Percentiles rank a stretch among this genome's conserved stretches.
These are phyloP conservation scores for Sturnus vulgaris DNA, from an alignment of 2,113 vertebrate species.

Conservation along the genomic window DNA sequence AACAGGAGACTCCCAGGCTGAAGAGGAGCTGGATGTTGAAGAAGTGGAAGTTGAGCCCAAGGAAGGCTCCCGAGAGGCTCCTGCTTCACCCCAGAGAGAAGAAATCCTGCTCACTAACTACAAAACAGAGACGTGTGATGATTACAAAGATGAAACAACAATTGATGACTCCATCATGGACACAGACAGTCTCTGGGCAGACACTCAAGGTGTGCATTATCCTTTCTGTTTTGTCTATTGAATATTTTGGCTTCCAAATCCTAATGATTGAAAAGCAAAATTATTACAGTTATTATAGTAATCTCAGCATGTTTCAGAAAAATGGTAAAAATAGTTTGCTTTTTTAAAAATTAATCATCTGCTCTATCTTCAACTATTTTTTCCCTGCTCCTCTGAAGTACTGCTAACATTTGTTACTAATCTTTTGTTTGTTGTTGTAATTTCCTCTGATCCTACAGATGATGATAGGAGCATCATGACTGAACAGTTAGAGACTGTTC, in stretches of 20 bases:
- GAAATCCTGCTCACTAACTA: slow-evolving; percentile 79
- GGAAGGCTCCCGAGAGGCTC: slow-evolving; percentile 77
- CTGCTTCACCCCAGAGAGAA: slow-evolving; percentile 75
- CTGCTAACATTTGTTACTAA: slow-evolving; percentile 66
- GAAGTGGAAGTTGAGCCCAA: slow-evolving; percentile 77
- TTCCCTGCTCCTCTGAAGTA: slow-evolving; percentile 3
- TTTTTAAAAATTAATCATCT: neutral
- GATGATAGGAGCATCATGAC: slow-evolving; percentile 95
- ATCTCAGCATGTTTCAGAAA: slow-evolving; percentile 33
- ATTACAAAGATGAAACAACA: slow-evolving; percentile 94
- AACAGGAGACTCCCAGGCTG: slow-evolving; percentile 63
- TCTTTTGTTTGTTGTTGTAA: slow-evolving; percentile 73
- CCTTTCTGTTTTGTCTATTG: slow-evolving; percentile 61
- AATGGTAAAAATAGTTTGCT: slow-evolving; percentile 21
- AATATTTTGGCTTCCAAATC: slow-evolving; percentile 52
- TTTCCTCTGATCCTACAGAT: slow-evolving; percentile 84
- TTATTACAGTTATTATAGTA: slow-evolving; percentile 5
- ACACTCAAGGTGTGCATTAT: slow-evolving; percentile 91
- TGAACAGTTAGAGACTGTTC: slow-evolving; percentile 90
- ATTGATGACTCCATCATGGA: slow-evolving; percentile 97
- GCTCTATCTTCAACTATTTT: slow-evolving; percentile 38
- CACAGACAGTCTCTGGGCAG: slow-evolving; percentile 95
- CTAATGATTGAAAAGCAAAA: slow-evolving; percentile 34
- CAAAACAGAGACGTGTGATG: slow-evolving; percentile 89
- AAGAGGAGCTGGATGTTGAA: slow-evolving; percentile 65